Percentiles rank a stretch among this genome's conserved stretches.
Conservation (phyloP, 2,797 vertebrate genomes). For the Tapirus indicus region DNA sequence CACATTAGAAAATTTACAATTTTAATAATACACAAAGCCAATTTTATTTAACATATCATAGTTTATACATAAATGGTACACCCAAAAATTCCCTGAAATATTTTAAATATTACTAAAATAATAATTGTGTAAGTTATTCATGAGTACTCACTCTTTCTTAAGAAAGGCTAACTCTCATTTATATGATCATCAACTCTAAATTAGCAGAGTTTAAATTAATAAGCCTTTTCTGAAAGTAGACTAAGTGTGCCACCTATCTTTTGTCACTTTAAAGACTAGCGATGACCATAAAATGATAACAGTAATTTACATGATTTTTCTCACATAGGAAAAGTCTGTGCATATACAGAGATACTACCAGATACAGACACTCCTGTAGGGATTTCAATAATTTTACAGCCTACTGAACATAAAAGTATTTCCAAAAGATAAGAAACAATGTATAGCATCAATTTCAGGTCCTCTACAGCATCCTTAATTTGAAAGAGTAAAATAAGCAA, state of each 20-base stretch:
- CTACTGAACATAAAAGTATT: background rate
- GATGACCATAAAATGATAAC: background rate
- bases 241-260: background rate
- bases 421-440: background rate
- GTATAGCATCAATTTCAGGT: background rate
- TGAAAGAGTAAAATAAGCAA: background rate
- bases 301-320: background rate
- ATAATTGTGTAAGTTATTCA: slow-evolving; percentile 20
- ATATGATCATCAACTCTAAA: slow-evolving; percentile 22
- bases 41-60: background rate
- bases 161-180: slow-evolving; percentile 15
- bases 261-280: background rate
- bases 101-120: slow-evolving; percentile 34
- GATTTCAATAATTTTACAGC: background rate
- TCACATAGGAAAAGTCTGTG: background rate
- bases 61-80: background rate
- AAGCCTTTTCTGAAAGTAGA: slow-evolving; percentile 6
- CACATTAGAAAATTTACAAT: background rate
- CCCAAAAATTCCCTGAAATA: background rate
- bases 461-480: background rate
- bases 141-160: background rate
- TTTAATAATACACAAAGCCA: background rate
- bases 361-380: background rate
- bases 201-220: slow-evolving; percentile 35
- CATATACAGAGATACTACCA: background rate